Percentiles rank a stretch among this genome's conserved stretches.
These are phyloP conservation scores for Apomyelois bistriatella DNA, from an alignment of 2,888 invertebrate genomes.

Conservation along the genomic window DNA sequence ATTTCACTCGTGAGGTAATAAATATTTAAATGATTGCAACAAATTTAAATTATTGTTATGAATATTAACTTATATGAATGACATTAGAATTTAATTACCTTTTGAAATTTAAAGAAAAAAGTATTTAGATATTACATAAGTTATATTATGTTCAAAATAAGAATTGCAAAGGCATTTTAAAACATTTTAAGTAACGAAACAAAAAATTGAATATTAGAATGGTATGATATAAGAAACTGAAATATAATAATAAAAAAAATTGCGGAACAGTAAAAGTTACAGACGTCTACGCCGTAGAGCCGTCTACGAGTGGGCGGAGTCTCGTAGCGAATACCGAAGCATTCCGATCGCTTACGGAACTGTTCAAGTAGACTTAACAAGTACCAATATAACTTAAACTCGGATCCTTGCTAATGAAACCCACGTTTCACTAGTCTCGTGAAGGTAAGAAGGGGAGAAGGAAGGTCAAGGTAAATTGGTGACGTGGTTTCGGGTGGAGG, in stretches of 20 bases:
- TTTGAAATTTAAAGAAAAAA: too few relatives aligned
- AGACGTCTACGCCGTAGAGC: slow-evolving; percentile 33
- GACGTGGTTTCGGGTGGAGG: slow-evolving; percentile 44
- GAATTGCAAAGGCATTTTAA: too few relatives aligned
- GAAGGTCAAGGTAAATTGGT: slow-evolving; percentile 40
- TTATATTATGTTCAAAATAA: too few relatives aligned
- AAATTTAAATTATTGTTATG: too few relatives aligned
- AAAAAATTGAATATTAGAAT: too few relatives aligned
- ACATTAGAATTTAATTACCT: too few relatives aligned
- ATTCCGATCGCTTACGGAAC: slow-evolving; percentile 52
- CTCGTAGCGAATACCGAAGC: slow-evolving; percentile 44
- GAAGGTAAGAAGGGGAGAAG: slow-evolving; percentile 20
- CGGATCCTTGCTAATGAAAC: slow-evolving; percentile 13
- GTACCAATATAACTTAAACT: slow-evolving; percentile 39
- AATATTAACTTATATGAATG: too few relatives aligned
- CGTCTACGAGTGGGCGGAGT: slow-evolving; percentile 57
- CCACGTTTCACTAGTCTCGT: not conserved
- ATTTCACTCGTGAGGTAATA: too few relatives aligned
- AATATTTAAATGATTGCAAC: too few relatives aligned
- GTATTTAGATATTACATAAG: too few relatives aligned
- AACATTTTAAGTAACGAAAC: too few relatives aligned
- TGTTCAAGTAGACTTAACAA: slow-evolving; percentile 23
- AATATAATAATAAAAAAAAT: not conserved
- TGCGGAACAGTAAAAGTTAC: not conserved
- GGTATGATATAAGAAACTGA: not conserved